Evolutionary conservation across 2,113 vertebrate genomes (phyloP), one percentile per base, ranked within the genome.

Genomic region (Rhagologus leucostigma): DNA sequence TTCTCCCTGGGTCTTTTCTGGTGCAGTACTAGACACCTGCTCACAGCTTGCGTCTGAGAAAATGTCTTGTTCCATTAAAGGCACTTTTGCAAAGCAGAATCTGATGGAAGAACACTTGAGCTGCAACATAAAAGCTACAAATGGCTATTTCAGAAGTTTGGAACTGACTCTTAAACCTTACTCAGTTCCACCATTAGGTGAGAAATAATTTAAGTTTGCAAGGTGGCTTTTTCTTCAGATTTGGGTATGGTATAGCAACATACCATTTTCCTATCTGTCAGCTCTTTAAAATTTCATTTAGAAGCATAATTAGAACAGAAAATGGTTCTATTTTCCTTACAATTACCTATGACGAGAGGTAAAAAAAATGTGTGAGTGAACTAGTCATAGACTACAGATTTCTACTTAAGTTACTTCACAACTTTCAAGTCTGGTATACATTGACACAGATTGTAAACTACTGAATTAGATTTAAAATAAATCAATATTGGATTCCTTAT

Each of bases 61-160:
- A 73, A 10, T 13, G 42, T n/a, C 75, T 39, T 55, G 17, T 56
- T 88, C 85, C 91, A 96, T 96, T 95, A 96, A 80, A 52, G 39
- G 20, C 42, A 74, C 59, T 96, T 95, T 88, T 86, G 23, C 55
- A 63, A 94, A 90, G 33, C 78, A 74, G 47, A 47, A n/a, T 35
- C 53, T 85, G 70, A 77, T 70, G 83, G 39, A 91, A 87, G 59
- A 62, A 64, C 57, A 41, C 4, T 39, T 76, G 24, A 83, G 42
- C 26, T 85, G 44, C 42, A 77, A 59, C 63, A 46, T 93, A 90
- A 96, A 88, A 96, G 84, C 67, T 73, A 63, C 11, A 83, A 83
- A 94, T 77, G 35, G 42, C 30, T 94, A 10, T 69, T 91, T 79
- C 57, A 90, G 70, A 65, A 47, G 15, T 50, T 55, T 88, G 50